These are phyloP conservation scores for Rhabdomys pumilio DNA, from an alignment of 2,797 vertebrate genomes.

Conservation along the genomic window DNA sequence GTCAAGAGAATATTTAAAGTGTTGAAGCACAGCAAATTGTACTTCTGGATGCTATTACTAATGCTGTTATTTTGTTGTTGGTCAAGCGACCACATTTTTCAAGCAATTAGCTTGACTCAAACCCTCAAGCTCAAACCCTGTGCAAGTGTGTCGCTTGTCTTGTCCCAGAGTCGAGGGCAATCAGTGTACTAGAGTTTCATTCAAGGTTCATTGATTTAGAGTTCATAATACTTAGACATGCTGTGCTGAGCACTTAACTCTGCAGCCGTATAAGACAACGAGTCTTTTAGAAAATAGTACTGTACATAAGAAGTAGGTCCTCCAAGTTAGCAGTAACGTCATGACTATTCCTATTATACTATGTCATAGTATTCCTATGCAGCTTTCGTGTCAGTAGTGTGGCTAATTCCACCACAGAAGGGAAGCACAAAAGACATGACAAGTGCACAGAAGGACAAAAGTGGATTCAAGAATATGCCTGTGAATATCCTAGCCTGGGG, in stretches of 20 bases:
- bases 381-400: not conserved
- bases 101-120: conserved; percentile 54
- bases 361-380: not conserved
- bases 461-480: not conserved
- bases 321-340: not conserved
- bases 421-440: not conserved
- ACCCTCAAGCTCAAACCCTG: conserved; percentile 2
- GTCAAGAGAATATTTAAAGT: not conserved
- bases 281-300: not conserved
- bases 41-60: not conserved
- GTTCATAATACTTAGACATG: not conserved
- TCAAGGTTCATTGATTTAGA: conserved; percentile 55
- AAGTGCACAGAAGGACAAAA: not conserved
- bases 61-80: not conserved
- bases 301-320: conserved; percentile 10
- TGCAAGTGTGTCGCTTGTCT: not conserved
- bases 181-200: conserved; percentile 17
- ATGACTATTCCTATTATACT: too few species aligned
- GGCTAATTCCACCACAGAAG: not conserved
- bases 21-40: not conserved
- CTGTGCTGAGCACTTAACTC: not conserved
- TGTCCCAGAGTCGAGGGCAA: not conserved
- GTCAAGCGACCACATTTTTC: not conserved
- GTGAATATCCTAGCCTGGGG: too few species aligned
- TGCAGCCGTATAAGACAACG: not conserved